phyloP scores from a whole-genome alignment of 2,888 invertebrate species.

The Drosophila eohydei region DNA sequence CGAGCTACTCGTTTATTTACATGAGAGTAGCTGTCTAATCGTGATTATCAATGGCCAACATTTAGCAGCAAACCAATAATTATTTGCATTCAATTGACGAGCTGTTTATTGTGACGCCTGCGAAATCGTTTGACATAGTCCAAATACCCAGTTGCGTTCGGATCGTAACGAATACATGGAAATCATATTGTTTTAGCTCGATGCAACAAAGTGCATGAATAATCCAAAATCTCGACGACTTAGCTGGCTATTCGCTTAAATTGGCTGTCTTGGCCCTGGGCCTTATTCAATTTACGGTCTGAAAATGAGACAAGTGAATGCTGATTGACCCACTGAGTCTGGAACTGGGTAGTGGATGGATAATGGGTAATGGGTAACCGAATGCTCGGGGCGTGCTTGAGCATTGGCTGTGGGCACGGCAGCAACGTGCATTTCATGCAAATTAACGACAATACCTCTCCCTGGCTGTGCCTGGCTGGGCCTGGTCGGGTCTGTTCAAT shows the following conservation, averaged over 20 bases:
- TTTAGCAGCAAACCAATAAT: conserved; percentile 46
- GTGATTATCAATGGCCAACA: conserved; percentile 52
- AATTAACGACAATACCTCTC: conserved; percentile 64
- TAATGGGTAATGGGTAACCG: conserved; percentile 27
- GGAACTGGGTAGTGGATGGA: conserved; percentile 21
- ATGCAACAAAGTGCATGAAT: conserved; percentile 16
- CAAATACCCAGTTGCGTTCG: conserved; percentile 18
- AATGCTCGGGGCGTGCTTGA: conserved; percentile 42
- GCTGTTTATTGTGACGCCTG: conserved; percentile 39
- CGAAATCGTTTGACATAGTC: conserved; percentile 19
- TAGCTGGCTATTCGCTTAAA: neutral
- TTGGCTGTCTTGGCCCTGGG: conserved; percentile 29
- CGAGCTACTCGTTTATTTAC: conserved; percentile 15
- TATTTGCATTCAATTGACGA: conserved; percentile 50
- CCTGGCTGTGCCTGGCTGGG: conserved; percentile 8
- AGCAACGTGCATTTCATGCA: conserved; percentile 76
- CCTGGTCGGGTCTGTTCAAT: conserved; percentile 34
- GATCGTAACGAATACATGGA: conserved; percentile 1
- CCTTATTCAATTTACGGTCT: conserved; percentile 35
- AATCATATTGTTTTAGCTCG: conserved; percentile 20
- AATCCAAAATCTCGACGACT: conserved; percentile 11
- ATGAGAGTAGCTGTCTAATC: conserved; percentile 18
- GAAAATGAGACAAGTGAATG: conserved; percentile 74
- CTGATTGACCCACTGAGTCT: conserved; percentile 71
- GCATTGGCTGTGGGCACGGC: conserved; percentile 28